Base-by-base conservation (phyloP, 2,888 invertebrate genomes). In the Drosophila nigricruria region DNA sequence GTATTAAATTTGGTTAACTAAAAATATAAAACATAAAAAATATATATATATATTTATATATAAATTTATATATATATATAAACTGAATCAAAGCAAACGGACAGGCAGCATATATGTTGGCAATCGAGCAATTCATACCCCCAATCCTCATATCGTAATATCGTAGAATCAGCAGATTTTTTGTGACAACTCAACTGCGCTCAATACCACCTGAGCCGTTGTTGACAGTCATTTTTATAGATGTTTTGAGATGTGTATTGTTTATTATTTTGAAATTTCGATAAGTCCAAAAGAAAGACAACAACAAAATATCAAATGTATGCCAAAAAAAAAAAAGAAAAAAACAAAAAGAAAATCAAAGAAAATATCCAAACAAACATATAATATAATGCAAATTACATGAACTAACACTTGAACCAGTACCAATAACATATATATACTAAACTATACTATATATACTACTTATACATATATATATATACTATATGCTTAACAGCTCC, bases 21-120 rank as follows among this genome's bases (percentile, higher is more conserved):
- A 40, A 53, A 70, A 30, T 43, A 54, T n/a, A 58, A 36, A 58
- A 60, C 32, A 66, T 40, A 54, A 20, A 63, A 36, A 50, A 43
- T 45, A 8, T 6, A n/a, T n/a, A 32, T 20, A 49, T 18, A 32
- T 30, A n/a, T 30, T 14, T 30, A 30, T 32, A 52, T 18, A 50
- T 67, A 63, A 59, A 27, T 34, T 18, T 36, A 59, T 54, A 60
- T 36, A n/a, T 27, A 52, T 53, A 65, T 34, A 62, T 61, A 6
- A 67, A 60, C 58, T 61, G 34, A 75, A 78, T 60, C 52, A 87
- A 89, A 89, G 85, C 63, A 82, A 89, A 89, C 89, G 91, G 92
- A 92, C 93, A 93, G 93, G 92, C 93, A 92, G 92, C 92, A 92
- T 92, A 92, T 92, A 92, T 93, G 93, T 93, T 92, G 93, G 92